Base-by-base conservation (phyloP, 2,113 vertebrate genomes). In the Hypanus sabinus region DNA sequence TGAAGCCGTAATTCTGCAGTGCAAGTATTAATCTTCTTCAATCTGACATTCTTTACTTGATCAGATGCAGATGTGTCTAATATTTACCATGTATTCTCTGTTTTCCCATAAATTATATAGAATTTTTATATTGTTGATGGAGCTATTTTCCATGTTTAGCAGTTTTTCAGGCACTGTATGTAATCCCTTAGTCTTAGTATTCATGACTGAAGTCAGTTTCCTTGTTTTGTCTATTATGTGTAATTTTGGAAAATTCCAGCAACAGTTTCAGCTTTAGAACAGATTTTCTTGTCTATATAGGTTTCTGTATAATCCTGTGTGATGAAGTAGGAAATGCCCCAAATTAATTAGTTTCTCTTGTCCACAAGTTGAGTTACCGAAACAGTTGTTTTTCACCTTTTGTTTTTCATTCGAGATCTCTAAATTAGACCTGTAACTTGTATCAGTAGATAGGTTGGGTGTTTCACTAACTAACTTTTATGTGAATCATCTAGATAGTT, bases 11-110 rank as follows among this genome's bases (percentile, higher is more conserved):
- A 73, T 93, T 93, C 24, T 73, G 6, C 38, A 73, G 55, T 73
- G 24, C 2, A 93, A 70, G 36, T 73, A 93, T 55, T 75, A 73
- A 75, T 93, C 91, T 10, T 93, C 68, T 93, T 93, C 70, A 27
- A 55, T n/a, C 36, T 93, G 46, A 93, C 70, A 93, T 75, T 73
- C 70, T 93, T 93, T 93, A 5, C 70, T 46, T 93, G 68, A 93
- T 93, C 68, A 71, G 70, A 93, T 93, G 24, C 91, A 93, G 36
- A 75, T 93, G 68, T 20, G 12, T 46, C 22, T 38, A 24, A 93
- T 36, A 55, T 75, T 73, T 93, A 6, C 38, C 70, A 55, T 93
- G 36, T 93, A 93, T 93, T 46, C 22, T 93, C 22, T 46, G 30
- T 46, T 71, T 93, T 93, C 68, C 36, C 22, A 75, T 73, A 73